Conservation (phyloP, 1,140 invertebrate genomes). For the Brachionus rubens region DNA sequence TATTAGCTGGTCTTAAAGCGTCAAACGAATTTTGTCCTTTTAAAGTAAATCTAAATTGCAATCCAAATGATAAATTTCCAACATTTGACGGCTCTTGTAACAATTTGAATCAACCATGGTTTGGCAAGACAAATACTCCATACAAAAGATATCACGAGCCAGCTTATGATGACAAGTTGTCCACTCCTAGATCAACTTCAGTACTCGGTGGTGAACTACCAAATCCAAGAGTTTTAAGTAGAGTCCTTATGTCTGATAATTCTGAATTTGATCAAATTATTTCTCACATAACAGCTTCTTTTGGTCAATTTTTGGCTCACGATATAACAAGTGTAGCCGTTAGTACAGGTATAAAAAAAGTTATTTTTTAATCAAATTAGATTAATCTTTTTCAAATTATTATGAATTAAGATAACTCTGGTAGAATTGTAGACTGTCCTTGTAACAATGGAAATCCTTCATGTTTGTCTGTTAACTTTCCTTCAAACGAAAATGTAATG, state of each 20-base stretch:
- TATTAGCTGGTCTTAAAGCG: background rate
- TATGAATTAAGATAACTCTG: slow-evolving; percentile 20
- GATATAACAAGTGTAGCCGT: slow-evolving; percentile 41
- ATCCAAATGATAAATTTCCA: slow-evolving; percentile 10
- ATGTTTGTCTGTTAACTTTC: slow-evolving; percentile 31
- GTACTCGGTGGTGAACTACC: slow-evolving; percentile 4
- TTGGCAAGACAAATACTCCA: slow-evolving; percentile 42
- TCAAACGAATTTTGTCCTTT: slow-evolving; percentile 42
- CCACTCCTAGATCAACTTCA: background rate
- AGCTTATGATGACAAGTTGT: slow-evolving; percentile 5
- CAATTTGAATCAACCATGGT: slow-evolving; percentile 26
- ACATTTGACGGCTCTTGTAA: slow-evolving; percentile 46
- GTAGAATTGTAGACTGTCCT: slow-evolving; percentile 28
- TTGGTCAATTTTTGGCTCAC: slow-evolving; percentile 46
- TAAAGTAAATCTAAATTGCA: slow-evolving; percentile 25
- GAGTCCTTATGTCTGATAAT: slow-evolving; percentile 4
- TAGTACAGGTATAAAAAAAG: slow-evolving; percentile 17
- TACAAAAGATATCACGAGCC: slow-evolving; percentile 30
- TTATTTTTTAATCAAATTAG: background rate
- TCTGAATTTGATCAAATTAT: background rate
- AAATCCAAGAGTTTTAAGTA: slow-evolving; percentile 23
- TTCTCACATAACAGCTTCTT: slow-evolving; percentile 28
- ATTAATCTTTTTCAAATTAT: no score
- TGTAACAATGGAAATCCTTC: background rate
- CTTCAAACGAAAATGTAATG: slow-evolving; percentile 36